phyloP scores from a whole-genome alignment of 35 echinoderm and acorn worm genomes.

The Apostichopus californicus region DNA sequence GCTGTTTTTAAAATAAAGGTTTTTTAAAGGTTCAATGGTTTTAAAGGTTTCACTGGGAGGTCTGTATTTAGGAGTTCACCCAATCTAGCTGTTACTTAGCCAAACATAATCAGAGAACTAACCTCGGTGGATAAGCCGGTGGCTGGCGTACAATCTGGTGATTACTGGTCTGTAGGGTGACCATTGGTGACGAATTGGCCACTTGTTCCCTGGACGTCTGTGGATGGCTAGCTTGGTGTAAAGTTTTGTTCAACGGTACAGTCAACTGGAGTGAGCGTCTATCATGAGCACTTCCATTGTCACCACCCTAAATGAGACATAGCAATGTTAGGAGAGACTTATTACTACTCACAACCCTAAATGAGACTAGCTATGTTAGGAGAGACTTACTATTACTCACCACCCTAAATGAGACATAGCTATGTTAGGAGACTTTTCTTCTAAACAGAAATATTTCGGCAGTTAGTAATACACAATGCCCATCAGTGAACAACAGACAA shows the following conservation, averaged over 20 bases:
- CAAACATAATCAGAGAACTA: background rate
- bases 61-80: too few species aligned
- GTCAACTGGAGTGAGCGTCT: constrained; percentile 25
- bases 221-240: background rate
- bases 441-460: too few species aligned
- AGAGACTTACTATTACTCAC: background rate
- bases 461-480: too few species aligned
- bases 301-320: background rate
- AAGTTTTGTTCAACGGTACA: constrained; percentile 1
- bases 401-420: background rate
- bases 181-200: background rate
- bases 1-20: too few species aligned
- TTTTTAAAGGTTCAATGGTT: too few species aligned
- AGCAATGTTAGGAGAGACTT: too few species aligned
- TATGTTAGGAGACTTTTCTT: too few species aligned
- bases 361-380: too few species aligned
- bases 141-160: background rate
- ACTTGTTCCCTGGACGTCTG: constrained; percentile 14
- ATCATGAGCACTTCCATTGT: background rate
- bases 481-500: too few species aligned
- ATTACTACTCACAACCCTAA: background rate
- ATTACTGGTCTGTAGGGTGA: background rate
- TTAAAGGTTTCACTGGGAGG: too few species aligned
- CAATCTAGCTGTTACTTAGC: background rate
- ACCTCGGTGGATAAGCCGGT: constrained; percentile 17